Evolutionary conservation across 2,797 vertebrate genomes (phyloP).

Genomic region (Remorina albescens): DNA sequence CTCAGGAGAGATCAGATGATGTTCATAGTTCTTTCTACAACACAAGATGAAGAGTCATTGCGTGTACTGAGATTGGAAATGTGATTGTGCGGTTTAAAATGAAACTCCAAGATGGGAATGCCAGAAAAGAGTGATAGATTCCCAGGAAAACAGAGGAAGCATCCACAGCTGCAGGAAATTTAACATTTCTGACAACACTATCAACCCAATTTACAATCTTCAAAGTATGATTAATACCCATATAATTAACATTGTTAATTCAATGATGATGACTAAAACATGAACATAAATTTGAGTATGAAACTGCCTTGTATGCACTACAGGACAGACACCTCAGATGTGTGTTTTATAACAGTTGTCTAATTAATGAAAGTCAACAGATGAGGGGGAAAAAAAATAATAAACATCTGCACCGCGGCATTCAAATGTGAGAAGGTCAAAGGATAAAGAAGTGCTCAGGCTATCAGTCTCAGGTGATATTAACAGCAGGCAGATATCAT

Average conservation of each 20-base stretch:
- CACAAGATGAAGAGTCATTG: background rate
- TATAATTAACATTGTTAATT: background rate
- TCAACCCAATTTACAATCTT: constrained; percentile 14
- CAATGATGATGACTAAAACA: background rate
- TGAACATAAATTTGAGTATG: too few relatives aligned
- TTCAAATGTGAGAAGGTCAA: constrained; percentile 62
- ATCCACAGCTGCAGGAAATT: background rate
- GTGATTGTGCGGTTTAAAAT: background rate
- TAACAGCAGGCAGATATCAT: constrained; percentile 41
- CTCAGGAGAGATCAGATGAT: background rate
- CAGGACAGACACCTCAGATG: background rate
- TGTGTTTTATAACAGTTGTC: constrained; percentile 5
- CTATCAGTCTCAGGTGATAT: constrained; percentile 41
- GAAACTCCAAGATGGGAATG: background rate
- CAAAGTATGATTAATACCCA: constrained; percentile 4
- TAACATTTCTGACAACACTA: background rate
- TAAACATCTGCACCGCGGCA: background rate
- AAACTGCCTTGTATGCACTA: background rate
- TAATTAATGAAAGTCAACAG: constrained; percentile 25
- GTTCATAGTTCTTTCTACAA: background rate
- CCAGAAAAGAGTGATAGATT: too few relatives aligned
- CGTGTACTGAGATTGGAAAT: too few relatives aligned
- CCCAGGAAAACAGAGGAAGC: constrained; percentile 13
- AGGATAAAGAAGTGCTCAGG: constrained; percentile 33
- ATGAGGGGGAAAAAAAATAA: constrained; percentile 10